A percentile compares a stretch with the other conserved stretches of the same genome.
Evolutionary conservation across 2,888 invertebrate species (phyloP).

Genomic region (Thyatira batis): DNA sequence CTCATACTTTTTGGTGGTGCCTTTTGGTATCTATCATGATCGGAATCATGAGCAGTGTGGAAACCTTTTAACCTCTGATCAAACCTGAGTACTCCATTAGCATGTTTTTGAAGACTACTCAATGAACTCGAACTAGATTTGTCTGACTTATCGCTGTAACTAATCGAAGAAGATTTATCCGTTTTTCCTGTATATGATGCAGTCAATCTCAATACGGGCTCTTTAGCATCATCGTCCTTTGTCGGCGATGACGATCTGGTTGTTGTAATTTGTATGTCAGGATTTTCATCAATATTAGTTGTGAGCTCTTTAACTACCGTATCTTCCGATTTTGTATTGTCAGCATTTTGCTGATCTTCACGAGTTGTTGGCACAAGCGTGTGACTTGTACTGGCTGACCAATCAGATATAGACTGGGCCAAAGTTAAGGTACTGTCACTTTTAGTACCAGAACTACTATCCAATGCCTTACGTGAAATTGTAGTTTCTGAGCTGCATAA

Average conservation of each 20-base stretch:
- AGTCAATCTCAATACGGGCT: constrained; percentile 62
- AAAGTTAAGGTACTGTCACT: constrained; percentile 90
- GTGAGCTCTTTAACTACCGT: constrained; percentile 69
- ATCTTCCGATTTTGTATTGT: constrained; percentile 73
- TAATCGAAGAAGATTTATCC: constrained; percentile 78
- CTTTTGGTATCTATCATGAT: constrained; percentile 66
- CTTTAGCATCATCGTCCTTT: constrained; percentile 46
- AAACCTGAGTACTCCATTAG: constrained; percentile 65
- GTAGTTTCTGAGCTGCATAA: constrained; percentile 84
- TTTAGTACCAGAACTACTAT: constrained; percentile 87
- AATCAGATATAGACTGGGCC: constrained; percentile 91
- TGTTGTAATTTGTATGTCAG: constrained; percentile 41
- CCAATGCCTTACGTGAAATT: constrained; percentile 76
- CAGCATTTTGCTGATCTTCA: constrained; percentile 67
- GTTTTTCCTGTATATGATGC: constrained; percentile 58
- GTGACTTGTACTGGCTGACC: constrained; percentile 91
- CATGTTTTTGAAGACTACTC: constrained; percentile 74
- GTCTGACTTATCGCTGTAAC: constrained; percentile 77
- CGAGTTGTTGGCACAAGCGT: constrained; percentile 86
- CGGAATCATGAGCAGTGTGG: constrained; percentile 47
- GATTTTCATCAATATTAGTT: constrained; percentile 42
- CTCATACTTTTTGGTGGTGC: constrained; percentile 76
- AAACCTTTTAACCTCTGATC: constrained; percentile 65
- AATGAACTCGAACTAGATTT: constrained; percentile 79
- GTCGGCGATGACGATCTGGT: constrained; percentile 44